These are phyloP conservation scores for Leptinotarsa juncta DNA, from an alignment of 2,888 invertebrate genomes.

Conservation along the genomic window DNA sequence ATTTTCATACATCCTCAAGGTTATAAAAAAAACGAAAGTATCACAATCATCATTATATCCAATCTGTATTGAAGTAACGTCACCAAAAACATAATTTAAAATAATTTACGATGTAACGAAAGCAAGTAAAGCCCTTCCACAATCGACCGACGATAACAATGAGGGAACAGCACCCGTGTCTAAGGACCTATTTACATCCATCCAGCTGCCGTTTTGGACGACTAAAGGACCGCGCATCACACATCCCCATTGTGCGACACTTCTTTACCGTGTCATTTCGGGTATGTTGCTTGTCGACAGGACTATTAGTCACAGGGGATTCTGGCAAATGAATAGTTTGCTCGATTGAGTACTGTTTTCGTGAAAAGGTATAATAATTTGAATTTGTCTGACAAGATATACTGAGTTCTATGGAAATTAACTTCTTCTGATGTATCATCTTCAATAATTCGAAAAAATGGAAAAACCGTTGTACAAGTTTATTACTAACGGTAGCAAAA, in stretches of 20 bases:
- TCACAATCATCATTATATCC: not conserved
- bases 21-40: not conserved
- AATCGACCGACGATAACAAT: slow-evolving; percentile 30
- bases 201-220: slow-evolving; percentile 37
- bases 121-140: slow-evolving; percentile 27
- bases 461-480: too few relatives aligned
- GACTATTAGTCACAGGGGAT: slow-evolving; percentile 36
- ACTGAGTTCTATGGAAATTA: too few relatives aligned
- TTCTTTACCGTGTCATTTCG: slow-evolving; percentile 42
- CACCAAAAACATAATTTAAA: slow-evolving; percentile 34
- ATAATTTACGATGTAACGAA: slow-evolving; percentile 32
- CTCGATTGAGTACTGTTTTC: not conserved
- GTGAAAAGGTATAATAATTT: not conserved
- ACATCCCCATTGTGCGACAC: slow-evolving; percentile 41
- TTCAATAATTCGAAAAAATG: too few relatives aligned
- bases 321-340: slow-evolving; percentile 22
- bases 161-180: slow-evolving; percentile 37
- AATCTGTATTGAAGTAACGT: slow-evolving; percentile 19
- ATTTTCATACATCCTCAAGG: too few relatives aligned
- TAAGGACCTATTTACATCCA: slow-evolving; percentile 37
- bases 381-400: not conserved
- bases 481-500: too few relatives aligned
- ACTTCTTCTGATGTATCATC: too few relatives aligned
- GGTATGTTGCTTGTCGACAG: slow-evolving; percentile 41
- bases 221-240: slow-evolving; percentile 36